Percentiles rank a stretch among this genome's conserved stretches.
phyloP scores from a whole-genome alignment of 2,113 vertebrate species.

The Laticauda colubrina region DNA sequence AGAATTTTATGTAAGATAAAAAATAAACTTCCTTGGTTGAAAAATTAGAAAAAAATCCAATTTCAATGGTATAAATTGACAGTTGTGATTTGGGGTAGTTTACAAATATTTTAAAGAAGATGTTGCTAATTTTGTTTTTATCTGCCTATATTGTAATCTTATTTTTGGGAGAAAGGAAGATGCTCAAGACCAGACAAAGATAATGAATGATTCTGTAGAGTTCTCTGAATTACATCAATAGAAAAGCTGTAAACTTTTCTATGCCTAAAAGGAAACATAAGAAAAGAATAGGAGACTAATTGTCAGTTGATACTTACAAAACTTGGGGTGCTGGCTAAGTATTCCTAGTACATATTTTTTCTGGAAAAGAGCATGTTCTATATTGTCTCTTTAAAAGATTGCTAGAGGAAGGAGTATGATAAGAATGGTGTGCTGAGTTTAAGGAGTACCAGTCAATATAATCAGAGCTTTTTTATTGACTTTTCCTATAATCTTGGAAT shows the following conservation, averaged over 20 bases:
- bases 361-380: constrained; percentile 68
- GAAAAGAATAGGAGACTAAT: constrained; percentile 28
- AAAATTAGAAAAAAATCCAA: background rate
- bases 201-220: constrained; percentile 52
- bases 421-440: constrained; percentile 69
- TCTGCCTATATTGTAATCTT: constrained; percentile 42
- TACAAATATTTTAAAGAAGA: constrained; percentile 17
- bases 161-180: constrained; percentile 28
- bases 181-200: constrained; percentile 50
- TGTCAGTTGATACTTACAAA: constrained; percentile 65
- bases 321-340: constrained; percentile 54
- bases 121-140: constrained; percentile 37
- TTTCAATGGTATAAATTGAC: background rate
- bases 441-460: constrained; percentile 48
- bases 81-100: background rate
- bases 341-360: constrained; percentile 67
- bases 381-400: constrained; percentile 75
- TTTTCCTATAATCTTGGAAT: constrained; percentile 63
- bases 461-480: constrained; percentile 64
- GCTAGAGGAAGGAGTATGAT: constrained; percentile 38
- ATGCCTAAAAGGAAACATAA: constrained; percentile 51
- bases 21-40: background rate
- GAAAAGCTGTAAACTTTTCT: constrained; percentile 25
- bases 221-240: constrained; percentile 63
- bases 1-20: too few species aligned